These are phyloP conservation scores for Haliaeetus leucogaster DNA, from an alignment of 2,113 vertebrate species.

Conservation along the genomic window DNA sequence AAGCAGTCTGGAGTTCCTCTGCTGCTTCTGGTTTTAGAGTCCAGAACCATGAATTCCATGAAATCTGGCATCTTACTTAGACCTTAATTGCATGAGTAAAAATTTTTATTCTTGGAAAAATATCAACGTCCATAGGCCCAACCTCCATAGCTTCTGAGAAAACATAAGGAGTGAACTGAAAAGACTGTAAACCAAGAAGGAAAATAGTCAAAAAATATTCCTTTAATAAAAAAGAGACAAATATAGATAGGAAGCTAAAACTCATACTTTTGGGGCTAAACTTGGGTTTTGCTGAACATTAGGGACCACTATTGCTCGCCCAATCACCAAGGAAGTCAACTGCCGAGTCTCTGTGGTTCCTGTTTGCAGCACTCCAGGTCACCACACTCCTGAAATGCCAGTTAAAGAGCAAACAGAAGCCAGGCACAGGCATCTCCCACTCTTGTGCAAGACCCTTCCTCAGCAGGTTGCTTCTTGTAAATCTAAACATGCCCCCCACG, in stretches of 20 bases:
- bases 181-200: neutral
- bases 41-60: neutral
- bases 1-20: neutral
- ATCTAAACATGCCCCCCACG: rapidly evolving
- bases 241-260: neutral
- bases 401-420: neutral
- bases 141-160: neutral
- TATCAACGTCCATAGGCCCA: neutral
- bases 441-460: neutral
- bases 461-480: neutral
- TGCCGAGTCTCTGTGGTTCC: neutral
- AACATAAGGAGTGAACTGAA: neutral
- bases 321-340: neutral
- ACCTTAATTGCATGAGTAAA: neutral
- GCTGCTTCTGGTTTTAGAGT: neutral
- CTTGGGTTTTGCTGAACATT: neutral
- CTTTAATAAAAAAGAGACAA: neutral
- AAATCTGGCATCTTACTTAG: neutral
- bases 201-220: neutral
- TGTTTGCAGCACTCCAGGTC: neutral
- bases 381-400: neutral
- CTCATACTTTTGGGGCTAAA: neutral
- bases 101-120: neutral
- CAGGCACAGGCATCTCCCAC: neutral
- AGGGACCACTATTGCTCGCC: neutral